A percentile compares a stretch with the other conserved stretches of the same genome.
Evolutionary conservation across 92 coral and sea anemone species (phyloP).

Genomic region (Zoanthus sociatus): DNA sequence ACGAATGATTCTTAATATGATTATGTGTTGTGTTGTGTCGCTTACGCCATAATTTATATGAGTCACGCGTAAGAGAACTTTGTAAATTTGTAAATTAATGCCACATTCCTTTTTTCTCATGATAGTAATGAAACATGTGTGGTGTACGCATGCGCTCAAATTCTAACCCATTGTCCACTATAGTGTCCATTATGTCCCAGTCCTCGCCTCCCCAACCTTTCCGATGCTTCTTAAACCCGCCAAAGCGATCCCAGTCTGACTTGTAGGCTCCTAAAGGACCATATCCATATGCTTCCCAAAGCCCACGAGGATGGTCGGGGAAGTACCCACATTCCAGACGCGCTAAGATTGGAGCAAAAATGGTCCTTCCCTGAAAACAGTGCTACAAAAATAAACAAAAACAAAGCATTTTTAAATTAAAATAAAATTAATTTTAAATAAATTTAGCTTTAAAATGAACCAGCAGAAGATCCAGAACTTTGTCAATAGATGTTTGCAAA

Average conservation of each 20-base stretch:
- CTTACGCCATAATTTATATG: too few species aligned
- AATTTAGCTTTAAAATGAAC: too few species aligned
- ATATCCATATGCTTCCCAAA: slow-evolving; percentile 69
- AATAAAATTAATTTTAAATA: background rate
- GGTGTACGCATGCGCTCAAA: slow-evolving; percentile 39
- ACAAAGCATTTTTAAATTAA: background rate
- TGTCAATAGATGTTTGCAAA: too few species aligned
- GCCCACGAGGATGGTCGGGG: slow-evolving; percentile 56
- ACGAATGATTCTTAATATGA: background rate
- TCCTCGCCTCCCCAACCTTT: slow-evolving; percentile 53
- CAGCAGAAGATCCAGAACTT: too few species aligned
- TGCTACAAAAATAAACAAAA: slow-evolving; percentile 54
- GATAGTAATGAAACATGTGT: slow-evolving; percentile 58
- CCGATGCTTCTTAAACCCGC: slow-evolving; percentile 67
- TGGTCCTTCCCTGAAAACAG: slow-evolving; percentile 71
- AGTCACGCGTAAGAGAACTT: too few species aligned
- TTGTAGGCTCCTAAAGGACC: slow-evolving; percentile 54
- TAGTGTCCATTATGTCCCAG: background rate
- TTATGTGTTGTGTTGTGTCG: background rate
- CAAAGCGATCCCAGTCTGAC: too few species aligned
- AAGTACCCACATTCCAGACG: slow-evolving; percentile 52
- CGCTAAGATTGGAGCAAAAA: slow-evolving; percentile 70
- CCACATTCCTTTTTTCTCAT: slow-evolving; percentile 66
- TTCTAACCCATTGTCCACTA: slow-evolving; percentile 40
- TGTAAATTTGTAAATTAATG: background rate